Base-by-base conservation (phyloP, 2,797 vertebrate genomes). In the Macropodus opercularis region DNA sequence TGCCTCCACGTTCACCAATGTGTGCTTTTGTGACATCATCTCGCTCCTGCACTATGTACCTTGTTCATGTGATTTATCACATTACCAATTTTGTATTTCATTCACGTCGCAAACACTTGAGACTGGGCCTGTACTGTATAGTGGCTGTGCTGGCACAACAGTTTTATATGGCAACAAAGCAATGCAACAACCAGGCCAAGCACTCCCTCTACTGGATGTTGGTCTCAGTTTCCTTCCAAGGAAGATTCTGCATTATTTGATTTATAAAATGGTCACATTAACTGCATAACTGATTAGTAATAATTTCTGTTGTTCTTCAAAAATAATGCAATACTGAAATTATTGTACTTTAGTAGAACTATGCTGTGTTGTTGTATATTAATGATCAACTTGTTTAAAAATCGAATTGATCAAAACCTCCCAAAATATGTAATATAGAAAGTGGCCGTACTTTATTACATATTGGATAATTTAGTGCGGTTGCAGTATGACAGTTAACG, bases 121-220 rank as follows among this genome's bases (percentile, higher is more conserved):
- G 52, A 69, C 63, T 54, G 63, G 80, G 46, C 63, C 65, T 51
- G 19, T 44, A 48, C 63, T 69, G 53, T 31, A 43, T 39, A n/a
- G 46, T 71, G 59, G 32, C 58, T 70, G 59, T 75, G 69, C 61
- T 5, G n/a, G 63, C 73, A 41, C 67, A 75, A 70, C 65, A 34
- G 54, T 85, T 88, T 72, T 71, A 57, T 75, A 78, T 63, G 39
- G 82, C 85, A 89, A 90, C 84, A 80, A 53, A 86, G 40, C 84
- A 88, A 88, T 88, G 85, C 86, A 89, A 85, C 79, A 63, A 42
- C 39, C 72, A 19, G 81, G 70, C 74, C 65, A 44, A 81, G 67
- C 76, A 47, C 79, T 62, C 80, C 73, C 76, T 81, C 85, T 78
- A 56, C 73, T 80, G 82, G 70, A 64, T 41, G 64, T 78, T 75